These are phyloP conservation scores for Porites lobata DNA, from an alignment of 92 coral and sea anemone genomes.

Conservation along the genomic window DNA sequence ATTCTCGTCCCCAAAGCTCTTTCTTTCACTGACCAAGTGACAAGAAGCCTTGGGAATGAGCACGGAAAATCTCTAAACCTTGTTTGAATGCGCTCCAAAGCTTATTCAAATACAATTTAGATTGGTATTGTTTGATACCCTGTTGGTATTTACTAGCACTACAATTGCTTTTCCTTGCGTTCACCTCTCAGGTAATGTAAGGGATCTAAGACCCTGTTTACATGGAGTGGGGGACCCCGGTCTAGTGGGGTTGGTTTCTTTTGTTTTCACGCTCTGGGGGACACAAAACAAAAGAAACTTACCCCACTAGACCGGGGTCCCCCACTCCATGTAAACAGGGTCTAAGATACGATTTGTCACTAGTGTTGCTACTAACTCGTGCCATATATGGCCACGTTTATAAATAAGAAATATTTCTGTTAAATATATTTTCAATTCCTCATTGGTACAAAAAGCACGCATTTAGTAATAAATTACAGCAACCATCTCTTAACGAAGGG, in stretches of 20 bases:
- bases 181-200: background rate
- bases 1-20: too few species aligned
- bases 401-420: conserved; percentile 55
- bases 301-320: too few species aligned
- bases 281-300: too few species aligned
- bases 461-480: conserved; percentile 42
- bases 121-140: too few species aligned
- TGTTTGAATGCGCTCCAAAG: background rate
- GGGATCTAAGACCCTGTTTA: too few species aligned
- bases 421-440: conserved; percentile 55
- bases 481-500: background rate
- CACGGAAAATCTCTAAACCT: background rate
- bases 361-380: background rate
- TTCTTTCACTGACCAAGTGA: too few species aligned
- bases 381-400: conserved; percentile 21
- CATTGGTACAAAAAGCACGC: conserved; percentile 42
- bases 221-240: too few species aligned
- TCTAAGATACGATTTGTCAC: background rate
- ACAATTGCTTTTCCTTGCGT: background rate
- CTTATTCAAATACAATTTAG: background rate
- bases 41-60: background rate
- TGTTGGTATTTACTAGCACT: too few species aligned
- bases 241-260: too few species aligned
- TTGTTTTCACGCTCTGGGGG: too few species aligned
- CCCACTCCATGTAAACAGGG: too few species aligned